A percentile compares a stretch with the other conserved stretches of the same genome.
phyloP scores from a whole-genome alignment of 2,888 invertebrate species.

The Drosophila ezoana region DNA sequence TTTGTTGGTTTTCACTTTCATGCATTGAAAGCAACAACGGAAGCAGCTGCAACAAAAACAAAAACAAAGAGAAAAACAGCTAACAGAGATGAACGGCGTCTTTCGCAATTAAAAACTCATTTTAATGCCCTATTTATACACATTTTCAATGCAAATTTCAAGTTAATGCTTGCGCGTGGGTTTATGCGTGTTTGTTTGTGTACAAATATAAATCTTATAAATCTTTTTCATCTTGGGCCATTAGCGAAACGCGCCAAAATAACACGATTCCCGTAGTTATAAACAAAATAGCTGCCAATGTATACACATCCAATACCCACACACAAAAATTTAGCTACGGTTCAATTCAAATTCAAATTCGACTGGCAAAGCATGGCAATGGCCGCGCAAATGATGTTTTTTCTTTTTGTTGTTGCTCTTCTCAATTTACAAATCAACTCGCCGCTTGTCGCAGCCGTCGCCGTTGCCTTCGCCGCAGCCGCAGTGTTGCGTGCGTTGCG shows the following conservation, averaged over 20 bases:
- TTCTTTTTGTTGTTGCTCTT: slow-evolving; percentile 17
- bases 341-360: slow-evolving; percentile 48
- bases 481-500: slow-evolving; percentile 55
- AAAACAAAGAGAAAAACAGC: slow-evolving; percentile 28
- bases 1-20: slow-evolving; percentile 55
- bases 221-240: slow-evolving; percentile 61
- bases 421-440: slow-evolving; percentile 54
- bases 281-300: slow-evolving; percentile 64
- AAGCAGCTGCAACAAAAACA: slow-evolving; percentile 27
- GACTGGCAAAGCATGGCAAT: slow-evolving; percentile 35
- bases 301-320: slow-evolving; percentile 23
- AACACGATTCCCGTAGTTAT: slow-evolving; percentile 47
- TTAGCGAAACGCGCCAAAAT: slow-evolving; percentile 58
- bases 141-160: slow-evolving; percentile 41
- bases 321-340: slow-evolving; percentile 45
- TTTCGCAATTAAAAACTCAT: slow-evolving; percentile 73
- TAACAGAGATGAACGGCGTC: slow-evolving; percentile 47
- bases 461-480: slow-evolving; percentile 48
- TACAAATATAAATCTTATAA: slow-evolving; percentile 42
- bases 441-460: slow-evolving; percentile 55
- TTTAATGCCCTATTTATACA: slow-evolving; percentile 70
- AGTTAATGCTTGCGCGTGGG: slow-evolving; percentile 34
- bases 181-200: slow-evolving; percentile 14
- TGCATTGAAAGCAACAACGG: slow-evolving; percentile 29
- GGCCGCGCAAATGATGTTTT: slow-evolving; percentile 21